phyloP scores from a whole-genome alignment of 1,140 invertebrate genomes.

The Drosophila persimilis region DNA sequence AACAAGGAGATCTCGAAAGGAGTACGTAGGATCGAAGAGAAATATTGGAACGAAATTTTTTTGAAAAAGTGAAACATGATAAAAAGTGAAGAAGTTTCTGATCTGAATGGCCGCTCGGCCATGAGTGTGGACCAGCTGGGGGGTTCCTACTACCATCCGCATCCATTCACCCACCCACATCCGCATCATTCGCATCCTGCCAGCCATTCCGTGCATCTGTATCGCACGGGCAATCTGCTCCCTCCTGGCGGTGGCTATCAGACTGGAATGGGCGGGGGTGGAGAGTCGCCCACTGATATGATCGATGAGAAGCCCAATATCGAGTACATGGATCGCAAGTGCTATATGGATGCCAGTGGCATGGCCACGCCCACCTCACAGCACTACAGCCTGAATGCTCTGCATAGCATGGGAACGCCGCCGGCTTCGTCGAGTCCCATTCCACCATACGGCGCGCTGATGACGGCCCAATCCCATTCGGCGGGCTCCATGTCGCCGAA shows the following conservation, averaged over 20 bases:
- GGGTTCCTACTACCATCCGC: constrained; percentile 42
- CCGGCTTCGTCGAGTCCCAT: constrained; percentile 75
- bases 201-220: constrained; percentile 49
- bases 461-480: constrained; percentile 56
- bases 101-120: constrained; percentile 47
- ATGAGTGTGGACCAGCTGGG: constrained; percentile 61
- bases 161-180: constrained; percentile 41
- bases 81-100: constrained; percentile 78
- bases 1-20: too few relatives aligned
- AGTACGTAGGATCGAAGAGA: too few relatives aligned
- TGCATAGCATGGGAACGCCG: constrained; percentile 73
- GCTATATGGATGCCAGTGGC: constrained; percentile 61
- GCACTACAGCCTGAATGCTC: constrained; percentile 52
- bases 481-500: constrained; percentile 66
- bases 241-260: constrained; percentile 47
- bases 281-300: constrained; percentile 71
- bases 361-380: constrained; percentile 54
- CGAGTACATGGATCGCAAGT: constrained; percentile 74
- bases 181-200: constrained; percentile 24
- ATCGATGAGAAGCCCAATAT: constrained; percentile 75
- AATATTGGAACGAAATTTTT: not conserved
- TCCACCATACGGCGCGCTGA: constrained; percentile 56
- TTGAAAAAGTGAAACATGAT: constrained; percentile 62
- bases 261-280: constrained; percentile 33
- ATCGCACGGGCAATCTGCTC: constrained; percentile 63